phyloP scores from a whole-genome alignment of 1,140 invertebrate genomes.

The Drosophila punjabiensis region DNA sequence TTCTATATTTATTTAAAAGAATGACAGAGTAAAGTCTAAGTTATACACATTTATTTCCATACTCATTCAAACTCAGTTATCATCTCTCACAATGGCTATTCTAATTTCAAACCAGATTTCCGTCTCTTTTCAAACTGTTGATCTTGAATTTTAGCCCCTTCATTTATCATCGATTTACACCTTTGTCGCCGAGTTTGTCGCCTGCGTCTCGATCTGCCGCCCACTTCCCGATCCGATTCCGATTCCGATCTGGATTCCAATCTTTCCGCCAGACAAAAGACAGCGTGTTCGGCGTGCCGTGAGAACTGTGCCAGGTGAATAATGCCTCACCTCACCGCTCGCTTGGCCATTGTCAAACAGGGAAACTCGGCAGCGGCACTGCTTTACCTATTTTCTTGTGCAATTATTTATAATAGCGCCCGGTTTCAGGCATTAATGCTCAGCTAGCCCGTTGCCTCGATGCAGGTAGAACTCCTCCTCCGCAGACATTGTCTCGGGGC shows the following conservation, averaged over 20 bases:
- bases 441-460: constrained; percentile 13
- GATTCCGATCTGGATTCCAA: constrained; percentile 9
- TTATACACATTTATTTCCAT: too few relatives aligned
- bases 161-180: constrained; percentile 47
- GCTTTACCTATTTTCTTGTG: constrained; percentile 78
- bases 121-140: constrained; percentile 9
- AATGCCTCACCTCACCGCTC: constrained; percentile 24
- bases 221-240: constrained; percentile 36
- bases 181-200: constrained; percentile 23
- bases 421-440: constrained; percentile 47
- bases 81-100: constrained; percentile 6
- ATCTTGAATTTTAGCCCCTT: constrained; percentile 18
- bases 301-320: constrained; percentile 79
- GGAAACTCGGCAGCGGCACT: constrained; percentile 54
- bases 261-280: constrained; percentile 43
- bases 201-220: constrained; percentile 10
- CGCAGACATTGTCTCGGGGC: constrained; percentile 27
- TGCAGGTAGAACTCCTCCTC: constrained; percentile 61
- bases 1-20: not conserved
- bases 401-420: constrained; percentile 81
- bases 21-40: not conserved
- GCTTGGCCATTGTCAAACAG: constrained; percentile 47
- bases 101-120: constrained; percentile 8
- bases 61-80: not conserved
- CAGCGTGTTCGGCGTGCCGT: constrained; percentile 52